Conservation (phyloP, 2,113 vertebrate species). For the Hepsetus odoe region DNA sequence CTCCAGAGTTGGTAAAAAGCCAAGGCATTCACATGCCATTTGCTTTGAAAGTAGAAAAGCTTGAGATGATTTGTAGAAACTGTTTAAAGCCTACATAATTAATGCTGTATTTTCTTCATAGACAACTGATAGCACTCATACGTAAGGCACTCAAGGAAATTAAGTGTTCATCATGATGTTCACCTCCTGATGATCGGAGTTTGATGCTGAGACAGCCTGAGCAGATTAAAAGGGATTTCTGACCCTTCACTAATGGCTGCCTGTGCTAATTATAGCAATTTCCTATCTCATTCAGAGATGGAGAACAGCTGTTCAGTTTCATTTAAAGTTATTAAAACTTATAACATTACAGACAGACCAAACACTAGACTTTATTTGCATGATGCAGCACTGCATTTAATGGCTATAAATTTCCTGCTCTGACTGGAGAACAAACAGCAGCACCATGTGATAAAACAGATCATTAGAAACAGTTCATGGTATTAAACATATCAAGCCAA, state of each 20-base stretch:
- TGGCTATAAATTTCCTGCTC: background rate
- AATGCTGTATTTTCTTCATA: background rate
- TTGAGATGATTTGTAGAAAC: background rate
- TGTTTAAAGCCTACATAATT: background rate
- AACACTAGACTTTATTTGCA: constrained; percentile 5
- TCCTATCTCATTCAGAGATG: constrained; percentile 38
- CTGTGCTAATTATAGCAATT: constrained; percentile 43
- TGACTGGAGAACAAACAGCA: background rate
- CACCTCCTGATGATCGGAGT: constrained; percentile 19
- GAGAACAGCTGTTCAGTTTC: constrained; percentile 32
- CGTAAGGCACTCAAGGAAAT: constrained; percentile 32
- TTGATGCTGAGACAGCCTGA: constrained; percentile 21
- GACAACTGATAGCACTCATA: no score
- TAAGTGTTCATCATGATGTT: constrained; percentile 20
- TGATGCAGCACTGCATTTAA: background rate
- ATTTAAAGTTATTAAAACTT: constrained; percentile 38
- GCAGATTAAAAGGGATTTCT: constrained; percentile 37
- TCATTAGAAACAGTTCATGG: background rate
- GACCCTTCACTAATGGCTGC: constrained; percentile 21
- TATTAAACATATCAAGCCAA: background rate
- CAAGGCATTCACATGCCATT: background rate
- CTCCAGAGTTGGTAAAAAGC: no score
- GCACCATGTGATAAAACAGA: background rate
- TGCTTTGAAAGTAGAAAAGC: no score
- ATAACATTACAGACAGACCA: constrained; percentile 18